These are phyloP conservation scores for Erpobdella octoculata DNA, from an alignment of 2,888 invertebrate genomes.

Conservation along the genomic window DNA sequence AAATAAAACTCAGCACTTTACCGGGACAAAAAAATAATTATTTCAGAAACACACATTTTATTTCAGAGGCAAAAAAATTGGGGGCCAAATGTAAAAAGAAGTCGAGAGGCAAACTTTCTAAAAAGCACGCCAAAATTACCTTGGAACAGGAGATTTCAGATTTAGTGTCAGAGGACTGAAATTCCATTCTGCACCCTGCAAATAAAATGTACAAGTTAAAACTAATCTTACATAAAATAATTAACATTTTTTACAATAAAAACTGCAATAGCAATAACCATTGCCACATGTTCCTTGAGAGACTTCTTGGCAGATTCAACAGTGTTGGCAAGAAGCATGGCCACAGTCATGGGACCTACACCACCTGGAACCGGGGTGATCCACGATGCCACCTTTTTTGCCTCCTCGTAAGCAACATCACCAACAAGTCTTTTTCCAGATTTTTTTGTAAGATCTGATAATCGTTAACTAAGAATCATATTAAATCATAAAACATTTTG, in stretches of 20 bases:
- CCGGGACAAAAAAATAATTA: not conserved
- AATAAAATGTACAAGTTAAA: too few species aligned
- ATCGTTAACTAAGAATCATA: not conserved
- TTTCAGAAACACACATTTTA: not conserved
- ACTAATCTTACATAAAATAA: not conserved
- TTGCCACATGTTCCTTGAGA: not conserved
- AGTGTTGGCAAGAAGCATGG: slow-evolving; percentile 72
- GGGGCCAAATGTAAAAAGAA: too few species aligned
- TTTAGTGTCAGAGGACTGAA: slow-evolving; percentile 63
- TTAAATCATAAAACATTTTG: too few species aligned
- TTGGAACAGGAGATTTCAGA: slow-evolving; percentile 69
- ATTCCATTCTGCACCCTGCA: slow-evolving; percentile 61
- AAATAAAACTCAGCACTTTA: not conserved
- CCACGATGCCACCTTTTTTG: slow-evolving; percentile 69
- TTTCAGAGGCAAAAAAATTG: too few species aligned
- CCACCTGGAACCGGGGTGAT: slow-evolving; percentile 87
- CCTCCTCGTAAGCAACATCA: slow-evolving; percentile 76
- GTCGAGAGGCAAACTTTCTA: too few species aligned
- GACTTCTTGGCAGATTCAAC: slow-evolving; percentile 36
- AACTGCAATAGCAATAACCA: not conserved
- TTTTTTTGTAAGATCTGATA: slow-evolving; percentile 34
- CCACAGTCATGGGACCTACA: slow-evolving; percentile 97
- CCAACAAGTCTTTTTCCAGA: slow-evolving; percentile 80
- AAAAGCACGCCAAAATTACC: too few species aligned
- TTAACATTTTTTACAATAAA: too few species aligned